These are phyloP conservation scores for Leptinotarsa rubiginosa DNA, from an alignment of 2,888 invertebrate species.

Conservation along the genomic window DNA sequence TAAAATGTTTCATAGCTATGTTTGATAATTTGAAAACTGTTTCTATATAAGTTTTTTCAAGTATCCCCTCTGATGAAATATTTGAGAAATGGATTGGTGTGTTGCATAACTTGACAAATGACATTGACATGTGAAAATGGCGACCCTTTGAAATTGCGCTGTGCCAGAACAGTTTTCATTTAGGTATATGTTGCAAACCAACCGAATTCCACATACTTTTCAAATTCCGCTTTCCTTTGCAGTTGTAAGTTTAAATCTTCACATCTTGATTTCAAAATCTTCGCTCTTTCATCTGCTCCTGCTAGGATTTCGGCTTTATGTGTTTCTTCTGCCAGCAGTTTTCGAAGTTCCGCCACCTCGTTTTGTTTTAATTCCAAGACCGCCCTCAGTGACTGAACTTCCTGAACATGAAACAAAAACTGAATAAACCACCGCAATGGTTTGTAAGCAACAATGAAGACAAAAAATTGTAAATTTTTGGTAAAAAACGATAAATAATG, in stretches of 20 bases:
- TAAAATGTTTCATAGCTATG: too few relatives aligned
- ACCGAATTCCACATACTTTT: constrained; percentile 71
- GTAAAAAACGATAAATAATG: too few relatives aligned
- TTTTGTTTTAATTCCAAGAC: constrained; percentile 90
- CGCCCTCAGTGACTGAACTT: constrained; percentile 85
- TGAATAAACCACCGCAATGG: too few relatives aligned
- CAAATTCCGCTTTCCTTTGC: constrained; percentile 76
- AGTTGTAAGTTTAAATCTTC: constrained; percentile 86
- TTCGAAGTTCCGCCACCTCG: constrained; percentile 83
- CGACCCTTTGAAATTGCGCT: too few relatives aligned
- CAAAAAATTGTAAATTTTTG: too few relatives aligned
- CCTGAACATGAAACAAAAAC: constrained; percentile 66
- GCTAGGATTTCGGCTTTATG: constrained; percentile 82
- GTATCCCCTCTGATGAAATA: background rate
- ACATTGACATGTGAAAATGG: too few relatives aligned
- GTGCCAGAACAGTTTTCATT: too few relatives aligned
- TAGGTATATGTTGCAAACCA: too few relatives aligned
- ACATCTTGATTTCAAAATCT: constrained; percentile 82
- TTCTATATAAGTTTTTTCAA: too few relatives aligned
- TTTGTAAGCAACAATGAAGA: too few relatives aligned
- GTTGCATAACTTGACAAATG: background rate
- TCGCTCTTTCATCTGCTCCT: constrained; percentile 78
- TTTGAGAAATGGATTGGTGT: background rate
- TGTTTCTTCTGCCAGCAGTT: constrained; percentile 76
- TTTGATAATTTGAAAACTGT: too few relatives aligned